Evolutionary conservation across 1,140 invertebrate species (phyloP).

Genomic region (Acyrthosiphon pisum): DNA sequence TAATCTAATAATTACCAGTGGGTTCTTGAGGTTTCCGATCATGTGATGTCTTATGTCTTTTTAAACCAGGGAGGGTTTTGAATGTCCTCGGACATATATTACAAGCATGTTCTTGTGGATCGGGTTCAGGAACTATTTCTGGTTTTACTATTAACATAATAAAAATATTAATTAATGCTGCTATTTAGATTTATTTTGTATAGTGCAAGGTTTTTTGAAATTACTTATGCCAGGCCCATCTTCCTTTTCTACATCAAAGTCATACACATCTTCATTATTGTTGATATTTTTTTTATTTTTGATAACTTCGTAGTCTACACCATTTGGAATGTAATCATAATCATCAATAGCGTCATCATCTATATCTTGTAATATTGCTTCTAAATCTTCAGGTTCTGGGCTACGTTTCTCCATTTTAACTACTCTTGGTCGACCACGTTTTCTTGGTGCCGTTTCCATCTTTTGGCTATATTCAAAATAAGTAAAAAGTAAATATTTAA

Average conservation of each 20-base stretch:
- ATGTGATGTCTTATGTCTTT: conserved; percentile 50
- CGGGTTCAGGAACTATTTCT: neutral
- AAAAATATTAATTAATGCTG: neutral
- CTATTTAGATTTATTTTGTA: neutral
- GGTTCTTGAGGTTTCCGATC: conserved; percentile 35
- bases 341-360: conserved; percentile 3
- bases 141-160: neutral
- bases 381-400: conserved; percentile 45
- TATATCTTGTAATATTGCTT: conserved; percentile 47
- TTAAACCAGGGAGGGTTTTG: conserved; percentile 39
- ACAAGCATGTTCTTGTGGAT: neutral
- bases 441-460: conserved; percentile 21
- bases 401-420: conserved; percentile 8
- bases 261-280: conserved; percentile 55
- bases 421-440: conserved; percentile 6
- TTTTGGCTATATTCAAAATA: neutral
- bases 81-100: conserved; percentile 43
- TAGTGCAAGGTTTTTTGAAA: neutral
- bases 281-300: conserved; percentile 49
- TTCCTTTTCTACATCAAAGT: conserved; percentile 58
- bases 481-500: neutral
- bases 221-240: conserved; percentile 49
- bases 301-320: neutral
- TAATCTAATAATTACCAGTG: neutral
- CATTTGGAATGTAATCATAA: conserved; percentile 30